Conservation (phyloP, 2,888 invertebrate genomes). For the Luffia ferchaultella region DNA sequence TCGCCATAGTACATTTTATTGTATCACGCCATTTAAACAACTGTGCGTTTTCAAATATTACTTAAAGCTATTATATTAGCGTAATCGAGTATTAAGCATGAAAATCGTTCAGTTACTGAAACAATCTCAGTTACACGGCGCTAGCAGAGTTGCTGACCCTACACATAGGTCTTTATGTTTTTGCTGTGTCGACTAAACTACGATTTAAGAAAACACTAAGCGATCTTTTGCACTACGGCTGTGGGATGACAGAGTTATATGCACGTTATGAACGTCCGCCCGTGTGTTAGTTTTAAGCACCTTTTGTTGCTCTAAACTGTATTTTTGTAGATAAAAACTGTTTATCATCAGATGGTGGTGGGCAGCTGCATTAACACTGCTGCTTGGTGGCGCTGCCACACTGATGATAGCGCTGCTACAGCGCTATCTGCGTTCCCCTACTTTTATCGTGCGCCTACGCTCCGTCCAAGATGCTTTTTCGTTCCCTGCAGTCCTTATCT, state of each 20-base stretch:
- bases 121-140: slow-evolving; percentile 35
- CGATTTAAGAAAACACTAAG: too few species aligned
- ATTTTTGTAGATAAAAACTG: too few species aligned
- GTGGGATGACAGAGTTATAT: too few species aligned
- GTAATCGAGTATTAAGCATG: slow-evolving; percentile 14
- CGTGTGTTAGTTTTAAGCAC: too few species aligned
- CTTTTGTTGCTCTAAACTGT: too few species aligned
- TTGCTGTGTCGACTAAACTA: not conserved
- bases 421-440: slow-evolving; percentile 30
- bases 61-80: too few species aligned
- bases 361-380: slow-evolving; percentile 21
- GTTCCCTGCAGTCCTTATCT: slow-evolving; percentile 35
- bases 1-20: not conserved
- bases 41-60: not conserved
- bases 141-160: slow-evolving; percentile 25
- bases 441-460: slow-evolving; percentile 25
- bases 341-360: slow-evolving; percentile 26
- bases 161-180: slow-evolving; percentile 23
- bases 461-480: slow-evolving; percentile 3
- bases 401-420: slow-evolving; percentile 21
- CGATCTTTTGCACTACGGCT: too few species aligned
- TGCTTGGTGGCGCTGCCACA: slow-evolving; percentile 22
- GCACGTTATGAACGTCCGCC: too few species aligned
- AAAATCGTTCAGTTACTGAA: slow-evolving; percentile 22
- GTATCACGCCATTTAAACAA: not conserved